Conservation (phyloP, 2,888 invertebrate species). For the Drosophila flavopinicola region DNA sequence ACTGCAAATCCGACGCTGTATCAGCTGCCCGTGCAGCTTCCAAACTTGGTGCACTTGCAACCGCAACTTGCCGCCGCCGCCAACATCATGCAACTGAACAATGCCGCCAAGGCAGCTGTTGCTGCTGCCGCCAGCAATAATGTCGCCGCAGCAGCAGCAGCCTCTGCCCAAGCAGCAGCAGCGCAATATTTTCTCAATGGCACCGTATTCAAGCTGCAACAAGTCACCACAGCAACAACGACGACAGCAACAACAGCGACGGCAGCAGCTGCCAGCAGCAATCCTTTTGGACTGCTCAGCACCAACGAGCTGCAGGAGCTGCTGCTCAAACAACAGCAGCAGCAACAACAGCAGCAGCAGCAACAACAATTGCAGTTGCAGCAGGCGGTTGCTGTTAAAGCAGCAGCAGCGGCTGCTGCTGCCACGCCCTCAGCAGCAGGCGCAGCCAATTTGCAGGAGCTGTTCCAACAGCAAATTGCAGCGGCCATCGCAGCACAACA, state of each 20-base stretch:
- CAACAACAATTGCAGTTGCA: slow-evolving; percentile 56
- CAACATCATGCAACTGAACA: slow-evolving; percentile 83
- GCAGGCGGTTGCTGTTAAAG: slow-evolving; percentile 53
- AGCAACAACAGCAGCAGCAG: slow-evolving; percentile 55
- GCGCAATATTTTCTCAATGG: slow-evolving; percentile 84
- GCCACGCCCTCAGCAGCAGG: slow-evolving; percentile 43
- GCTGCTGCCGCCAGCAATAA: slow-evolving; percentile 69
- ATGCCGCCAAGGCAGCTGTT: slow-evolving; percentile 81
- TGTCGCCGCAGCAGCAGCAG: slow-evolving; percentile 62
- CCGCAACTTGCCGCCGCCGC: slow-evolving; percentile 86
- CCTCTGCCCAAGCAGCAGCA: slow-evolving; percentile 78
- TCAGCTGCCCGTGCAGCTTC: slow-evolving; percentile 87
- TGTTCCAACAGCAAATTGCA: slow-evolving; percentile 72
- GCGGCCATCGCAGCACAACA: slow-evolving; percentile 74
- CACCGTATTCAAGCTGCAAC: slow-evolving; percentile 84
- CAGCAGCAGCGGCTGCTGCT: slow-evolving; percentile 48
- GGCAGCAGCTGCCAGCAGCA: slow-evolving; percentile 69
- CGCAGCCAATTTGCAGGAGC: slow-evolving; percentile 59
- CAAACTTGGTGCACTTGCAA: slow-evolving; percentile 88
- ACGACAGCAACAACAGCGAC: slow-evolving; percentile 81
- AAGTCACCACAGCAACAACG: slow-evolving; percentile 81
- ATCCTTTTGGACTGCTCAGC: slow-evolving; percentile 78
- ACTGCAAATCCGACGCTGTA: slow-evolving; percentile 83
- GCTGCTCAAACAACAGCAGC: slow-evolving; percentile 75
- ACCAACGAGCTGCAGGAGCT: slow-evolving; percentile 77